Percentiles rank a stretch among this genome's conserved stretches.
Conservation (phyloP, 2,113 vertebrate species). For the Gymnorhina tibicen region DNA sequence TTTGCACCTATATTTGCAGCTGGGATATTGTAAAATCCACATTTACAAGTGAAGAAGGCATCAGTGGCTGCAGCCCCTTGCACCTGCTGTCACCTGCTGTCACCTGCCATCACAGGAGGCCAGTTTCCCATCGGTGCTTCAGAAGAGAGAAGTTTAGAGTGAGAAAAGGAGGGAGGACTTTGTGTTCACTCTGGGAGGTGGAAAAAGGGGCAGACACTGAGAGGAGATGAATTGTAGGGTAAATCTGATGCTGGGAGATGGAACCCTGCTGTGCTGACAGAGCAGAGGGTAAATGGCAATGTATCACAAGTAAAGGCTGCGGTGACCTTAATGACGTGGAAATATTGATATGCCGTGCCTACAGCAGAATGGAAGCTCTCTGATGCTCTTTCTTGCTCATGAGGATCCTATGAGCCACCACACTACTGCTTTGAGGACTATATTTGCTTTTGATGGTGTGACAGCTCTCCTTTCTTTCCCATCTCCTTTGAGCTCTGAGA, state of each 20-base stretch:
- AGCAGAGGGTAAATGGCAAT: not conserved
- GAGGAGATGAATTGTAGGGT: not conserved
- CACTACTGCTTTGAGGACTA: not conserved
- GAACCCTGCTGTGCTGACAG: not conserved
- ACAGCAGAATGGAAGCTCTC: not conserved
- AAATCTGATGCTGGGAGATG: not conserved
- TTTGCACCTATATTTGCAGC: fast-evolving
- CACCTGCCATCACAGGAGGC: not conserved
- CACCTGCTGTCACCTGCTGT: not conserved
- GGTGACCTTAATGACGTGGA: fast-evolving
- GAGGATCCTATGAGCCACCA: not conserved
- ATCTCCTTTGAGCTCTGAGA: not conserved
- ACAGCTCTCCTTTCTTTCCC: not conserved
- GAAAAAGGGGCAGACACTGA: not conserved
- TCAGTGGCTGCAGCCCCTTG: not conserved
- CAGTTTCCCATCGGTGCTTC: not conserved
- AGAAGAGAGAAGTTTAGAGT: not conserved
- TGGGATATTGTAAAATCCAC: no score
- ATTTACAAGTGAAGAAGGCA: fast-evolving
- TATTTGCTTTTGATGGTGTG: not conserved
- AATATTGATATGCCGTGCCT: not conserved
- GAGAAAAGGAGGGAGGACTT: not conserved
- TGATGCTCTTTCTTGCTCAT: not conserved
- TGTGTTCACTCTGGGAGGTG: not conserved
- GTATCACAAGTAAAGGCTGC: not conserved